Percentiles rank a stretch among this genome's conserved stretches.
phyloP scores from a whole-genome alignment of 2,113 vertebrate species.

The Pedionomus torquatus region DNA sequence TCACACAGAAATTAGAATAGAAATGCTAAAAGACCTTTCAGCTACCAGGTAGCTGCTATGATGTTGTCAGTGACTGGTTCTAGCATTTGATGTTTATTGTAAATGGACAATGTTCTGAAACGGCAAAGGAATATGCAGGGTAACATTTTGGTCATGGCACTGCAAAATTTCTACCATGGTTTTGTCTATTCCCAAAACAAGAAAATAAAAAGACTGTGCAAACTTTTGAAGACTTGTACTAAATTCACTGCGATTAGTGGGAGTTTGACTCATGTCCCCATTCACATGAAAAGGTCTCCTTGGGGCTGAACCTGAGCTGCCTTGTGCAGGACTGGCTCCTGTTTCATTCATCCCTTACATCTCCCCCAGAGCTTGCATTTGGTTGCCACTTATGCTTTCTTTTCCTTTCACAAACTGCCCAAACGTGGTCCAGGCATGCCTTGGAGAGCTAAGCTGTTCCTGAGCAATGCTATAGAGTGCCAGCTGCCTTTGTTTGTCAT shows the following conservation, averaged over 20 bases:
- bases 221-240: background rate
- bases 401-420: background rate
- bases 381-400: rapidly evolving
- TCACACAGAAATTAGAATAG: background rate
- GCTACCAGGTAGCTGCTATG: background rate
- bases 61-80: background rate
- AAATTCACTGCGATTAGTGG: background rate
- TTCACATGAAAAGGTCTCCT: background rate
- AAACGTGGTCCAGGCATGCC: background rate
- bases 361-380: rapidly evolving
- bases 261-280: rapidly evolving
- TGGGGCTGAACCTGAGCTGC: background rate
- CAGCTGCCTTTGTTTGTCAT: conserved; percentile 43
- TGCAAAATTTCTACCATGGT: background rate
- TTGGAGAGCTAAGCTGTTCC: background rate
- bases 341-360: rapidly evolving
- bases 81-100: background rate
- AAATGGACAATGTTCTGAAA: background rate
- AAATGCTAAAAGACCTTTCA: background rate
- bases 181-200: background rate
- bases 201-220: background rate
- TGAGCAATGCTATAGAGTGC: background rate
- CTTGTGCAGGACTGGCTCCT: background rate
- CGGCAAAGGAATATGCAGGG: background rate
- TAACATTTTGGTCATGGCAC: background rate